These are phyloP conservation scores for Listrodromus nycthemerus DNA, from an alignment of 2,888 invertebrate species.

Conservation along the genomic window DNA sequence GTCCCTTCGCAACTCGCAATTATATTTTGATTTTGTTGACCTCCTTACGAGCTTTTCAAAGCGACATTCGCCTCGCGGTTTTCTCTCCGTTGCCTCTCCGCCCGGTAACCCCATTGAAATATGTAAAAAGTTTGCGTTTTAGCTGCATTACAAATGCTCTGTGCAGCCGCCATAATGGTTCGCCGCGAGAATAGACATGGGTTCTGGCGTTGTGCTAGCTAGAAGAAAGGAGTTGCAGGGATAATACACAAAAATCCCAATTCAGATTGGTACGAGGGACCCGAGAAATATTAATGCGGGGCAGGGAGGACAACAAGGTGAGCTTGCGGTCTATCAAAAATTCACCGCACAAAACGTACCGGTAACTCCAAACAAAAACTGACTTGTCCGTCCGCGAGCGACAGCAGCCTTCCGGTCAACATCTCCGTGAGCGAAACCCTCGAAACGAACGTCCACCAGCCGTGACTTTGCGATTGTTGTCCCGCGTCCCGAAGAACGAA, in stretches of 20 bases:
- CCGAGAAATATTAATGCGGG: conserved; percentile 45
- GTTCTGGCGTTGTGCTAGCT: not conserved
- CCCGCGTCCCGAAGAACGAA: conserved; percentile 2
- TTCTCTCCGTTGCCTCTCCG: not conserved
- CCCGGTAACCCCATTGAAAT: conserved; percentile 29
- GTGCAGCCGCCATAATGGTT: not conserved
- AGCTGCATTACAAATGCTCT: conserved; percentile 35
- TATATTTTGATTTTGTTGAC: conserved; percentile 54
- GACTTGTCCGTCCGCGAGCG: conserved; percentile 11
- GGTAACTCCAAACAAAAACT: not conserved
- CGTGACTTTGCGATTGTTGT: conserved; percentile 38
- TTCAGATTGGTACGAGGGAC: conserved; percentile 53
- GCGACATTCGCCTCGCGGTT: conserved; percentile 24
- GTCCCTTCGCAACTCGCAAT: conserved; percentile 40
- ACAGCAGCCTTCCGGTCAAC: not conserved
- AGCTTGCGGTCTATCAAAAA: not conserved
- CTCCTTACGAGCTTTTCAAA: conserved; percentile 40
- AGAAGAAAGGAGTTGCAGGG: conserved; percentile 31
- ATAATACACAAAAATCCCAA: conserved; percentile 73
- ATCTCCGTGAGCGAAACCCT: conserved; percentile 1
- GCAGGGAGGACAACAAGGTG: conserved; percentile 3
- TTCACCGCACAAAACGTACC: not conserved
- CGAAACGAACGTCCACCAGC: not conserved
- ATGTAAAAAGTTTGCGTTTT: conserved; percentile 49
- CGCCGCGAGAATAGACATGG: conserved; percentile 29